Evolutionary conservation across 2,113 vertebrate genomes (phyloP), one percentile per base, ranked within the genome.

Genomic region (Lucifuga dentata): DNA sequence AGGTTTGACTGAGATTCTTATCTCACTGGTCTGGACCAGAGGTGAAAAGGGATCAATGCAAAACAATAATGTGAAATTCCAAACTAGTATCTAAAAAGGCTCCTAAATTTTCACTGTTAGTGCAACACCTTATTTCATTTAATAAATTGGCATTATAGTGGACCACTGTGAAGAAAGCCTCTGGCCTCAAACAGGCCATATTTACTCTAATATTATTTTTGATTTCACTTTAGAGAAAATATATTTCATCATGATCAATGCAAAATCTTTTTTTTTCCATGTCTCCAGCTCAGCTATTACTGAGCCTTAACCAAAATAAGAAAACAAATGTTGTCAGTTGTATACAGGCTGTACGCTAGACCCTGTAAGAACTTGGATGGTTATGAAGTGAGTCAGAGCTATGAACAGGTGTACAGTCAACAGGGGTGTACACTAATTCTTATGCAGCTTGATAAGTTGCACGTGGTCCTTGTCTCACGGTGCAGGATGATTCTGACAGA

Each of bases 401-500:
- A 24, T 29, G 71, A 79, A 53, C 81, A 85, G 81, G 69, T 83
- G 86, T 41, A 23, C 13, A 66, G 79, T 74, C 77, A 74, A 67
- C 77, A 73, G 63, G 74, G 73, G 66, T 70, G 76, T 52, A 19
- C 43, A 13, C 19, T 24, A 36, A 10, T 16, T 45, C 11, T 19
- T 15, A 17, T 12, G 5, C 21, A 51, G n/a, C 17, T 33, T 8
- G 70, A 68, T 64, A 48, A 78, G 48, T 23, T 56, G 38, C 69
- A 56, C 46, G 26, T 51, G 60, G n/a, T 55, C 40, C 35, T 0
- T 8, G 5, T 40, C 35, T 16, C 36, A 23, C 23, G 0, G 39
- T 69, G 24, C 48, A 23, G 49, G 19, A 52, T 60, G 32, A 55
- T 21, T 11, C 53, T 24, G 49, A 63, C 44, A 35, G 36, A 29